Base-by-base conservation (phyloP, 2,797 vertebrate species). In the Tokudaia tokunoshimensis region DNA sequence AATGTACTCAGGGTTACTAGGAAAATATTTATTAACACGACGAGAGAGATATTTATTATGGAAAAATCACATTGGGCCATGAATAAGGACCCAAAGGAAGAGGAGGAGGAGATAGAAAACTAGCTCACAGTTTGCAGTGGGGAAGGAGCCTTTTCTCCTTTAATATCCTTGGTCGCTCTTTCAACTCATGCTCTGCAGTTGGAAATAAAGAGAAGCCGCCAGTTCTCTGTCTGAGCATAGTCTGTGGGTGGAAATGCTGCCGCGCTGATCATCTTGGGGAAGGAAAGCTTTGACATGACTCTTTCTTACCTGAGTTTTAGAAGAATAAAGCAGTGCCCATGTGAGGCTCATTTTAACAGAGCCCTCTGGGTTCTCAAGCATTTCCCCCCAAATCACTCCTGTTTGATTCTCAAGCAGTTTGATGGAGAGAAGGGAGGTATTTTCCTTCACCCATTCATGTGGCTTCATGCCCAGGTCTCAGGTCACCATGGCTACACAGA, bases 361-460 rank as follows among this genome's bases (percentile, higher is more conserved):
- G 91, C 92, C 96, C 94, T 97, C 86, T 94, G 96, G 95, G 95
- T 97, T 96, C 97, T 94, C 91, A 96, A 97, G 94, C 97, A 95
- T 97, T 96, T 47, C 3, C 0, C 61, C 34, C 67, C 67, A 3
- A 97, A 96, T 96, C 96, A 97, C 95, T 97, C 97, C 94, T 97
- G 91, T 96, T 96, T 96, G 96, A 95, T 97, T 97, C 97, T 80
- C 94, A 96, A 94, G 92, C 94, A 94, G 94, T 96, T 97, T 97
- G 96, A 96, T 91, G 95, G 94, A 85, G 93, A 83, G 94, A 91
- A 70, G 87, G 94, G 95, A 91, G 82, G 57, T 80, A 86, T 97
- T 97, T 97, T 95, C 91, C 94, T 96, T 96, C 85, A 94, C 91
- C 83, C 97, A 91, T 94, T 91, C 52, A n/a, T 74, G 92, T 96